Conservation (phyloP, 2,113 vertebrate genomes). For the Grallaria varia region DNA sequence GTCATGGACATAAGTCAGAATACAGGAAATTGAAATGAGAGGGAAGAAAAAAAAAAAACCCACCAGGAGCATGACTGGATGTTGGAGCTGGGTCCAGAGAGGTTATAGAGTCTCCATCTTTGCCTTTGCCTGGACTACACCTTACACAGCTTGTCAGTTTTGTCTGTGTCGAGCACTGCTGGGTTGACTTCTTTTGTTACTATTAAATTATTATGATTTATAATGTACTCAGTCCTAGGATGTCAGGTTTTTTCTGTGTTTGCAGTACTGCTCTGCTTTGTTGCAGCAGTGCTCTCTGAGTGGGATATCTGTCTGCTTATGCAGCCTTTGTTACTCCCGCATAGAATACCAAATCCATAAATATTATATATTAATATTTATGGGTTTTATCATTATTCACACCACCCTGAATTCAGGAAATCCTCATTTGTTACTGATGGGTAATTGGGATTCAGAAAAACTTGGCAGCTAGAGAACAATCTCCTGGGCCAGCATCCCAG, state of each 20-base stretch:
- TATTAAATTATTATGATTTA: background rate
- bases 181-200: background rate
- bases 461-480: background rate
- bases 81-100: background rate
- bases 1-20: fast-evolving
- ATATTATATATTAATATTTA: background rate
- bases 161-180: background rate
- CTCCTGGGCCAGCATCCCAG: background rate
- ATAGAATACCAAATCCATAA: background rate
- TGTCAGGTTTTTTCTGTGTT: background rate
- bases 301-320: background rate
- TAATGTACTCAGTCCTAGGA: background rate
- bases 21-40: background rate
- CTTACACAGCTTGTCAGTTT: background rate
- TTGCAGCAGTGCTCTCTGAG: background rate
- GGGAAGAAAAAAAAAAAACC: background rate
- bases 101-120: background rate
- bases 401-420: background rate
- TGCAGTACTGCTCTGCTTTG: background rate
- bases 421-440: background rate
- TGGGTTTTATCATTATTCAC: background rate
- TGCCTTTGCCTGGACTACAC: background rate
- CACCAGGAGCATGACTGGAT: background rate
- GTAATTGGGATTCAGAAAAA: background rate
- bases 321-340: background rate